Evolutionary conservation across 1,140 invertebrate genomes (phyloP), one percentile per base, ranked within the genome.

Genomic region (Aphelenchoides besseyi): DNA sequence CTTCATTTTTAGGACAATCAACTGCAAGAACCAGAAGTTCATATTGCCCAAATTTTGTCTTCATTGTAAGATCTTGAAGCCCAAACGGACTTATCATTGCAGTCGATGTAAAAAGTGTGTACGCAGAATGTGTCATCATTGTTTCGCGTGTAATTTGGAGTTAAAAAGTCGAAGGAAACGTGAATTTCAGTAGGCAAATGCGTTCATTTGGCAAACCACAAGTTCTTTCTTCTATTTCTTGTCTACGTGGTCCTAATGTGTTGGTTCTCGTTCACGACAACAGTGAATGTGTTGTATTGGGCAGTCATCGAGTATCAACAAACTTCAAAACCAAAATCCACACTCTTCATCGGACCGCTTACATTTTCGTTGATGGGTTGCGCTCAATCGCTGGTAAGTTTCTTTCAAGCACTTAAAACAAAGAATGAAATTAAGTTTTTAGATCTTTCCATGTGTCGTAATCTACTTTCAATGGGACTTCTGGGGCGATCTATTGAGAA

Each of bases 221-320:
- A 59, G 55, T 59, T 59, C 55, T 59, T 59, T 59, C 18, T 59
- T 5, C 5, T 59, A 5, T 59, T 59, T 23, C 18, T 59, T 5
- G 55, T 23, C 5, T 33, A 59, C 26, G 26, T 23, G 18, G 18
- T 18, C 5, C 26, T 59, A 8, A 5, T 59, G 55, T 59, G 55
- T 23, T 8, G 5, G 5, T 28, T 8, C 55, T 5, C 55, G 18
- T 28, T 33, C 23, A 8, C 5, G 5, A 8, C 32, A 5, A 33
- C 23, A 18, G 32, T 33, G 55, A 5, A 5, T 5, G 5, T 59
- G 5, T 23, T 59, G 5, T 8, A 8, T 23, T n/a, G n/a, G n/a
- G n/a, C n/a, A n/a, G n/a, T n/a, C n/a, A n/a, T n/a, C n/a, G n/a
- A n/a, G n/a, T n/a, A n/a, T n/a, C n/a, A n/a, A n/a, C n/a, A n/a